phyloP scores from a whole-genome alignment of 1,140 invertebrate genomes.

The Neuroterus valhalla region DNA sequence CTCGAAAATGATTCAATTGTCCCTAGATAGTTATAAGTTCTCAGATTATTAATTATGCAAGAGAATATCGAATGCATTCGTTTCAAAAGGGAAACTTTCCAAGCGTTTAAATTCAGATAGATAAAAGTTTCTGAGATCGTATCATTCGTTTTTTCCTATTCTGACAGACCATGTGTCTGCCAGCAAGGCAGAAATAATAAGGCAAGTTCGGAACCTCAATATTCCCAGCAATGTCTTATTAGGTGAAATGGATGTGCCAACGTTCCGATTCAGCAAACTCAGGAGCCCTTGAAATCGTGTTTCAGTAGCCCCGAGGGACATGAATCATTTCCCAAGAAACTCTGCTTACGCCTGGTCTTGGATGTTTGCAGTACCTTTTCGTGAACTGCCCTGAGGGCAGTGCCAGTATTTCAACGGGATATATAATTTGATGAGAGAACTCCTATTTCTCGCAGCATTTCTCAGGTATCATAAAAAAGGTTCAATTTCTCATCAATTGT shows the following conservation, averaged over 20 bases:
- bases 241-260: conserved; percentile 52
- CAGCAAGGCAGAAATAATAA: conserved; percentile 24
- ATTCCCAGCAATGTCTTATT: conserved; percentile 55
- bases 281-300: conserved; percentile 51
- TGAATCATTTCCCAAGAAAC: conserved; percentile 53
- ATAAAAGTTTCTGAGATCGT: not conserved
- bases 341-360: conserved; percentile 41
- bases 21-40: not conserved
- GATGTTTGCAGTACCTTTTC: not conserved
- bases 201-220: conserved; percentile 42
- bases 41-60: not conserved
- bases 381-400: conserved; percentile 9
- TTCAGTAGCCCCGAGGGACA: conserved; percentile 46
- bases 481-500: not conserved
- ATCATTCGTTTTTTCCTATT: not conserved
- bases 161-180: conserved; percentile 6
- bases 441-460: not conserved
- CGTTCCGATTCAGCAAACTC: conserved; percentile 44
- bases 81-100: conserved; percentile 6
- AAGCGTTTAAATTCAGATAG: not conserved
- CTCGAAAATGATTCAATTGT: too few species aligned
- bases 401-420: not conserved
- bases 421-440: conserved; percentile 17
- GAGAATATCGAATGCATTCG: not conserved
- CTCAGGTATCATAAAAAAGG: not conserved